Evolutionary conservation across 2,888 invertebrate species (phyloP).

Genomic region (Diadromus collaris): DNA sequence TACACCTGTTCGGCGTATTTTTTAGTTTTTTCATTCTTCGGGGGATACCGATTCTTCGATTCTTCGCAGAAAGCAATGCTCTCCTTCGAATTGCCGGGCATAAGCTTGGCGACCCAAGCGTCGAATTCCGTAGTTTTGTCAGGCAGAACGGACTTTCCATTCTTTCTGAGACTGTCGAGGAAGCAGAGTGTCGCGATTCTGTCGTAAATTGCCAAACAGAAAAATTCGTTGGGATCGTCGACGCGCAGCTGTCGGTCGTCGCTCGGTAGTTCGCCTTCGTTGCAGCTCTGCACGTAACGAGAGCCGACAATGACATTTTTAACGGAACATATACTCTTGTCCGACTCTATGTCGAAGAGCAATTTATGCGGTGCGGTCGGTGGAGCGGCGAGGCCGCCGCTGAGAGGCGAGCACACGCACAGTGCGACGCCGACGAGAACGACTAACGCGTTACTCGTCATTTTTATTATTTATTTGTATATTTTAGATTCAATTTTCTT

Average conservation of each 20-base stretch:
- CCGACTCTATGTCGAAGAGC: slow-evolving; percentile 32
- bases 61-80: slow-evolving; percentile 48
- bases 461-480: slow-evolving; percentile 27
- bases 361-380: background rate
- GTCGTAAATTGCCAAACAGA: slow-evolving; percentile 69
- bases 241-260: background rate
- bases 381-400: background rate
- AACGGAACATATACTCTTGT: slow-evolving; percentile 18
- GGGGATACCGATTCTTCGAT: slow-evolving; percentile 34
- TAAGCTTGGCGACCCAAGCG: slow-evolving; percentile 28
- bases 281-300: slow-evolving; percentile 41
- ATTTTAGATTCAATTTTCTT: slow-evolving; percentile 5
- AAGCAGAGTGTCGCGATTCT: slow-evolving; percentile 60
- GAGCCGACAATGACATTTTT: slow-evolving; percentile 38
- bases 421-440: slow-evolving; percentile 10
- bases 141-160: background rate
- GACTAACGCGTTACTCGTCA: slow-evolving; percentile 31
- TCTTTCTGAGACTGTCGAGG: background rate
- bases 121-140: slow-evolving; percentile 50
- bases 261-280: background rate
- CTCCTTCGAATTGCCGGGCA: background rate
- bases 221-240: slow-evolving; percentile 23
- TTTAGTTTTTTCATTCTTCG: slow-evolving; percentile 46
- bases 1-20: slow-evolving; percentile 14
- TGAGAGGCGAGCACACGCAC: slow-evolving; percentile 3